Evolutionary conservation across 2,797 vertebrate species (phyloP).

Genomic region (Lycodopsis pacificus): DNA sequence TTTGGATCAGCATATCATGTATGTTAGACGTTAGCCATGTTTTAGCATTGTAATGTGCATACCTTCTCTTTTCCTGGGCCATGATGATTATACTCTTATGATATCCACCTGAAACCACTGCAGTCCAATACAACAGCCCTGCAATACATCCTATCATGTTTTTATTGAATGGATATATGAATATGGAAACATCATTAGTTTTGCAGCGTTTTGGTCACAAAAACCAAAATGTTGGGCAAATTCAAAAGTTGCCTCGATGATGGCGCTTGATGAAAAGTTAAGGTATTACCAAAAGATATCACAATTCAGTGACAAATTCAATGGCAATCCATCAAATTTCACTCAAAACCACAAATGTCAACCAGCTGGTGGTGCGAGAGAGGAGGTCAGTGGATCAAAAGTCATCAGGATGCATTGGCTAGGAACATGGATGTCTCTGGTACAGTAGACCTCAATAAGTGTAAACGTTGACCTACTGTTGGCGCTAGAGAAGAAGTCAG

Average conservation of each 20-base stretch:
- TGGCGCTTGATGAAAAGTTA: not conserved
- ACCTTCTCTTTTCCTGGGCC: not conserved
- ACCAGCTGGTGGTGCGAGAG: not conserved
- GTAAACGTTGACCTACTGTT: not conserved
- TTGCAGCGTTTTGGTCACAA: not conserved
- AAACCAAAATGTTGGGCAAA: not conserved
- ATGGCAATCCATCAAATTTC: not conserved
- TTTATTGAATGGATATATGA: not conserved
- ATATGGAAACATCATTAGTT: not conserved
- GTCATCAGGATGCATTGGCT: not conserved
- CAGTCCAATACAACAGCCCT: not conserved
- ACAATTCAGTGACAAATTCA: not conserved
- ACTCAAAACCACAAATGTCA: not conserved
- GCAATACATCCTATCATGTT: not conserved
- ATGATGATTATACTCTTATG: not conserved
- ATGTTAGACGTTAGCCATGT: not conserved
- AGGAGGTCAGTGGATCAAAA: not conserved
- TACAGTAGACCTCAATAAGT: not conserved
- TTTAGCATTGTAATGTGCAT: not conserved
- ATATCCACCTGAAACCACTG: not conserved
- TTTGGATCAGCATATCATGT: not conserved
- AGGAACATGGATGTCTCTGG: not conserved
- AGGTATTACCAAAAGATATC: not conserved
- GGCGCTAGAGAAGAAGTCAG: no score
- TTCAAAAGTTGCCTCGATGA: not conserved